These are phyloP conservation scores for Ophion slaviceki DNA, from an alignment of 2,888 invertebrate species.

Conservation along the genomic window DNA sequence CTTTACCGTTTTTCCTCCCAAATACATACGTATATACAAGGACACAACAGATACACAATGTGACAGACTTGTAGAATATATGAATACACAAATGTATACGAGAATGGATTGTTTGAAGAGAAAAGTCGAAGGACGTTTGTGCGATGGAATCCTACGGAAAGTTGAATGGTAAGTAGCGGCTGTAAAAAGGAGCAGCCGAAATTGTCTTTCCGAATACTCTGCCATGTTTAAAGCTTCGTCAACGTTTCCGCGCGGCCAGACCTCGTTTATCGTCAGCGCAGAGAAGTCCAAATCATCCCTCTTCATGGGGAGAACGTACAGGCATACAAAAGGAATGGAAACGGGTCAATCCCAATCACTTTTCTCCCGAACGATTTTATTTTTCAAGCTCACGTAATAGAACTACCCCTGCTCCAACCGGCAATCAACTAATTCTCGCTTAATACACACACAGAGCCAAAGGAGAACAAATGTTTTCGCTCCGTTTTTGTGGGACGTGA, in stretches of 20 bases:
- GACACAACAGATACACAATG: background rate
- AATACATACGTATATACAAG: background rate
- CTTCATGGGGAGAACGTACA: background rate
- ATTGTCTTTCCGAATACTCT: background rate
- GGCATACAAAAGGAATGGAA: slow-evolving; percentile 70
- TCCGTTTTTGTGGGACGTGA: slow-evolving; percentile 49
- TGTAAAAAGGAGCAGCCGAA: background rate
- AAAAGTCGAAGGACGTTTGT: background rate
- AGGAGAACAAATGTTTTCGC: slow-evolving; percentile 79
- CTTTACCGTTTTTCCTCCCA: background rate
- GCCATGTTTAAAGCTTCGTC: background rate
- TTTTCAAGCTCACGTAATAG: slow-evolving; percentile 62
- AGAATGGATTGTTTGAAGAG: background rate
- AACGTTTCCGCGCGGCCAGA: background rate
- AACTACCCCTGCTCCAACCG: slow-evolving; percentile 41
- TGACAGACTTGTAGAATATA: slow-evolving; percentile 66
- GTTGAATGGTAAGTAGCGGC: background rate
- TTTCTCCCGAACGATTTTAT: slow-evolving; percentile 73
- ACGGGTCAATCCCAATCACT: slow-evolving; percentile 80
- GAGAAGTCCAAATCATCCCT: background rate
- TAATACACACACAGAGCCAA: slow-evolving; percentile 54
- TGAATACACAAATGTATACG: slow-evolving; percentile 20
- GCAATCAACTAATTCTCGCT: slow-evolving; percentile 79
- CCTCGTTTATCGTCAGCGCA: background rate
- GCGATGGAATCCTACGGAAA: background rate